Percentiles rank a stretch among this genome's conserved stretches.
These are phyloP conservation scores for Harmothoe impar DNA, from an alignment of 2,888 invertebrate genomes.

Conservation along the genomic window DNA sequence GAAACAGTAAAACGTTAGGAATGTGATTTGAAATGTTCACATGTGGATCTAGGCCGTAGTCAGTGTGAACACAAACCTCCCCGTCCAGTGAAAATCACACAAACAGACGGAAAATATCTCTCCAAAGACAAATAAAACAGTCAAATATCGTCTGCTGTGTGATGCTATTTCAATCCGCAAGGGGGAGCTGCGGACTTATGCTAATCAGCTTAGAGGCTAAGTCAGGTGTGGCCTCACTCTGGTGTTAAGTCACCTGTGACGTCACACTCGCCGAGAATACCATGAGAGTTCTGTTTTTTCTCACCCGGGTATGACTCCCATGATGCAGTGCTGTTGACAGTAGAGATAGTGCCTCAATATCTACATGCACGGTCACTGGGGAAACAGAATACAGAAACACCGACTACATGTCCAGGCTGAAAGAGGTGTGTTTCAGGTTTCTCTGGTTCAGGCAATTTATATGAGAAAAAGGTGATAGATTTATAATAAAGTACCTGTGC, in stretches of 20 bases:
- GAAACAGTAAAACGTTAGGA: background rate
- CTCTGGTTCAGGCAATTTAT: too few species aligned
- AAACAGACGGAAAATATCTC: background rate
- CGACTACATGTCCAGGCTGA: too few species aligned
- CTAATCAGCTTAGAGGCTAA: background rate
- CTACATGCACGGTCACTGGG: too few species aligned
- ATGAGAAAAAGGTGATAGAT: too few species aligned
- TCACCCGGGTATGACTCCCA: background rate
- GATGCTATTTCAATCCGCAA: background rate
- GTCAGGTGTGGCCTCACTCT: background rate
- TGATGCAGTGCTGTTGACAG: background rate
- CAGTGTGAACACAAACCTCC: background rate
- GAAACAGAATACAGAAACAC: too few species aligned
- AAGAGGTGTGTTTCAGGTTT: too few species aligned
- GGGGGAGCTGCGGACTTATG: background rate
- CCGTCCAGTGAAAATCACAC: constrained; percentile 27
- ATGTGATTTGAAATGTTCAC: background rate
- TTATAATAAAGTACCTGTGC: too few species aligned
- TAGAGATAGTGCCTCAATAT: background rate
- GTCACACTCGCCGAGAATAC: background rate
- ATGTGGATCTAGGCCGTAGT: background rate
- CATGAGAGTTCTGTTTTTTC: background rate
- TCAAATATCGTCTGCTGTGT: background rate
- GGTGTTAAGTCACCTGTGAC: background rate
- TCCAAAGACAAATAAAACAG: background rate